Conservation (phyloP, 2,797 vertebrate genomes). For the Synanceia verrucosa region DNA sequence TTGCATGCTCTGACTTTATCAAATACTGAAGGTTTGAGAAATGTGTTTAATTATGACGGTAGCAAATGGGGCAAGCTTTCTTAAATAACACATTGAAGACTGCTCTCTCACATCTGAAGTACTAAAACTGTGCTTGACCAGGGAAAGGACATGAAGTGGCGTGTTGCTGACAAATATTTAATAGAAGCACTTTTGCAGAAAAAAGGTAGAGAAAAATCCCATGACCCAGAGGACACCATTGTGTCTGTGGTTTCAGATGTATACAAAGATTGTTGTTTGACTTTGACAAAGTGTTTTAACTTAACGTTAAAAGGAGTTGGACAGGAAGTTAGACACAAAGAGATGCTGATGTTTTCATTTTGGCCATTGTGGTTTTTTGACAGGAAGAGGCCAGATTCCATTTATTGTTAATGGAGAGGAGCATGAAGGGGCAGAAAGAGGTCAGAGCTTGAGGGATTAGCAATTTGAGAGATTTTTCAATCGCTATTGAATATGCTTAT, state of each 20-base stretch:
- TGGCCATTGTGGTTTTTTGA: slow-evolving; percentile 22
- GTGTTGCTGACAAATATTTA: neutral
- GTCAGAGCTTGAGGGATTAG: slow-evolving; percentile 8
- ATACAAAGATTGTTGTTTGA: neutral
- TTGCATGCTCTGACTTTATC: neutral
- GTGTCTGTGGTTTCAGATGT: neutral
- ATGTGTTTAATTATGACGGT: neutral
- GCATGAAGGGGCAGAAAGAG: neutral
- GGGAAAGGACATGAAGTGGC: neutral
- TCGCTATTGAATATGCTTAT: neutral
- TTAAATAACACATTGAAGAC: neutral
- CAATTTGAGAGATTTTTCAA: neutral
- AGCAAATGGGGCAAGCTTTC: neutral
- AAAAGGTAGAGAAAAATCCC: neutral
- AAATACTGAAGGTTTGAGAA: neutral
- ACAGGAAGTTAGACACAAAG: neutral
- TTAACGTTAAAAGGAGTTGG: neutral
- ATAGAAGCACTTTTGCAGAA: neutral
- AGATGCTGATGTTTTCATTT: slow-evolving; percentile 18
- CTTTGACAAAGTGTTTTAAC: neutral
- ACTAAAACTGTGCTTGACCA: neutral
- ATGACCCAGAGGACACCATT: neutral
- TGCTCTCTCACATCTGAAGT: neutral
- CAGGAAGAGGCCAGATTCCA: slow-evolving; percentile 5
- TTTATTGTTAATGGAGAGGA: slow-evolving; percentile 24